These are phyloP conservation scores for Labeo rohita DNA, from an alignment of 2,113 vertebrate species.

Conservation along the genomic window DNA sequence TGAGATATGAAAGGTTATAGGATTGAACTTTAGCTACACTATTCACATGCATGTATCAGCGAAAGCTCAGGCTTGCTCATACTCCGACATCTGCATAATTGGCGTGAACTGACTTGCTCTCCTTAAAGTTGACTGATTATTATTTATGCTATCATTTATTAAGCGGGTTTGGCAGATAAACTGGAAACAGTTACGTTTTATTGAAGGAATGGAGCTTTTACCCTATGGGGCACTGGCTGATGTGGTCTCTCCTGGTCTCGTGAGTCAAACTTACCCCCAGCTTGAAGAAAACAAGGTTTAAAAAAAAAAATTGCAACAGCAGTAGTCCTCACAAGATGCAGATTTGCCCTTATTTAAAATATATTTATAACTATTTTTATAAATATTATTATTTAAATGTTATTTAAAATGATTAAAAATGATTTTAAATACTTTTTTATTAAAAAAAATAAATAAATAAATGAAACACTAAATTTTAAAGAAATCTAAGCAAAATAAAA, in stretches of 20 bases:
- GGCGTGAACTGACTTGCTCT: conserved; percentile 9
- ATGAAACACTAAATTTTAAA: too few relatives aligned
- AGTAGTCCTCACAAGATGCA: too few relatives aligned
- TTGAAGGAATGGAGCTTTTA: neutral
- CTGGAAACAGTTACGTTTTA: conserved; percentile 23
- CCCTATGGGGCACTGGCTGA: neutral
- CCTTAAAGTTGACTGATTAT: neutral
- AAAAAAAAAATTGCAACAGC: neutral
- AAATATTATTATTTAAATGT: too few relatives aligned
- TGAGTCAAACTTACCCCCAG: conserved; percentile 2
- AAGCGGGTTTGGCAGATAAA: conserved; percentile 10
- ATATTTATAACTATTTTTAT: too few relatives aligned
- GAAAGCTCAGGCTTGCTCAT: neutral
- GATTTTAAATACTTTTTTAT: too few relatives aligned
- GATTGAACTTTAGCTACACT: neutral
- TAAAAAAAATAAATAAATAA: too few relatives aligned
- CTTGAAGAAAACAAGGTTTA: neutral
- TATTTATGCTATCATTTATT: conserved; percentile 28
- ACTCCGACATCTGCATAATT: conserved; percentile 1
- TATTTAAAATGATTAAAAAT: too few relatives aligned
- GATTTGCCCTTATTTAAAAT: too few relatives aligned
- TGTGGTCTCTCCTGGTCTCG: neutral
- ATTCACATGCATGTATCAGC: neutral
- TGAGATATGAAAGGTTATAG: neutral
- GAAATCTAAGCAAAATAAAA: too few relatives aligned